Conservation (phyloP, 1,140 invertebrate species). For the Drosophila tsacasi region DNA sequence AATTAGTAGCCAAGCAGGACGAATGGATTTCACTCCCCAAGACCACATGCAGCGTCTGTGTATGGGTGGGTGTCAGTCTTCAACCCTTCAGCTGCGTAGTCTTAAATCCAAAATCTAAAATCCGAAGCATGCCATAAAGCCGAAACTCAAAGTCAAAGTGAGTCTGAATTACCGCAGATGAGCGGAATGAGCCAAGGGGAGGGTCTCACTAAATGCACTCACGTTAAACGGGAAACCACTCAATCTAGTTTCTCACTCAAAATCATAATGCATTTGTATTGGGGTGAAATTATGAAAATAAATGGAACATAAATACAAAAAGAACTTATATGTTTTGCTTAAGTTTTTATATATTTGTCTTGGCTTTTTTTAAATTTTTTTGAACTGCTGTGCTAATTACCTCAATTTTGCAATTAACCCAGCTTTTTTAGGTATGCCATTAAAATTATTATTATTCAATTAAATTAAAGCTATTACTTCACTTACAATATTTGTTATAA, state of each 20-base stretch:
- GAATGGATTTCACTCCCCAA: slow-evolving; percentile 19
- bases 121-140: slow-evolving; percentile 34
- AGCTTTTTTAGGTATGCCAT: no score
- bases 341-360: no score
- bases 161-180: background rate
- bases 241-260: background rate
- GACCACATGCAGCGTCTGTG: slow-evolving; percentile 61
- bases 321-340: no score
- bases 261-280: background rate
- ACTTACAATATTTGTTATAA: no score
- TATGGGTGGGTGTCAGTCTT: slow-evolving; percentile 5
- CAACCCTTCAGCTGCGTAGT: slow-evolving; percentile 30
- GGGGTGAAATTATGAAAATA: background rate
- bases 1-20: slow-evolving; percentile 58
- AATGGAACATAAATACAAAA: background rate
- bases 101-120: slow-evolving; percentile 9
- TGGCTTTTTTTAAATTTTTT: no score
- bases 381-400: no score
- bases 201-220: slow-evolving; percentile 17
- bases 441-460: no score
- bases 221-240: slow-evolving; percentile 10
- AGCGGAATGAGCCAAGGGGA: background rate
- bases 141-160: slow-evolving; percentile 19
- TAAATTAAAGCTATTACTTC: no score
- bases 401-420: no score